Evolutionary conservation across 2,888 invertebrate species (phyloP).

Genomic region (Caenorhabditis becei): DNA sequence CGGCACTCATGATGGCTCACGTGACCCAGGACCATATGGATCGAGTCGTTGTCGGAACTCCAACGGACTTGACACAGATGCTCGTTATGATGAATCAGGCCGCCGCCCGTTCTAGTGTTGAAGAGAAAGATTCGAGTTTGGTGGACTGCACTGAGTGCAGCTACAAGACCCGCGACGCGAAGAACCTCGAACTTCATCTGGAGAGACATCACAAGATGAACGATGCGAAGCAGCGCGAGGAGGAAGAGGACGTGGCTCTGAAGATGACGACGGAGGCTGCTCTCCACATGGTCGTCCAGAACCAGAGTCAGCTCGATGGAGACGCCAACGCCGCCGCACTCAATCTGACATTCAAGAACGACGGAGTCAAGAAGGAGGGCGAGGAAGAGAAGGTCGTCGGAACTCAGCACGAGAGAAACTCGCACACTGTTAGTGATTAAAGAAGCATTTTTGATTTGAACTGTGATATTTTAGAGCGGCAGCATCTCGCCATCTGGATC

Average conservation of each 20-base stretch:
- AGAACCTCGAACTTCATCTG: constrained; percentile 72
- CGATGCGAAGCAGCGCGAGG: constrained; percentile 61
- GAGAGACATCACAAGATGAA: constrained; percentile 72
- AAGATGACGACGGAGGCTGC: constrained; percentile 73
- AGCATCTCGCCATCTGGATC: constrained; percentile 76
- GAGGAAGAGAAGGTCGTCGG: constrained; percentile 63
- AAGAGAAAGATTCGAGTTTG: constrained; percentile 35
- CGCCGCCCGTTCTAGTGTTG: not conserved
- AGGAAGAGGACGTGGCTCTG: constrained; percentile 73
- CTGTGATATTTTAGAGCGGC: constrained; percentile 74
- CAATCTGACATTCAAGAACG: constrained; percentile 64
- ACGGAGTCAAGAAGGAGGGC: constrained; percentile 47
- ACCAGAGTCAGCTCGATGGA: constrained; percentile 58
- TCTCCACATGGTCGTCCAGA: constrained; percentile 72
- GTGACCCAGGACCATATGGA: constrained; percentile 62
- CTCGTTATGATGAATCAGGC: constrained; percentile 47
- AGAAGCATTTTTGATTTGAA: not conserved
- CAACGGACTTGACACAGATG: constrained; percentile 45
- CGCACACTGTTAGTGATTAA: constrained; percentile 73
- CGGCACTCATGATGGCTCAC: constrained; percentile 57
- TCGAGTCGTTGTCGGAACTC: constrained; percentile 4
- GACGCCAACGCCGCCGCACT: constrained; percentile 44
- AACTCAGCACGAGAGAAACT: constrained; percentile 71
- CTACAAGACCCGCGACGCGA: constrained; percentile 64
- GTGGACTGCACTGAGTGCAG: constrained; percentile 65